These are phyloP conservation scores for Pimephales promelas DNA, from an alignment of 2,113 vertebrate species.

Conservation along the genomic window DNA sequence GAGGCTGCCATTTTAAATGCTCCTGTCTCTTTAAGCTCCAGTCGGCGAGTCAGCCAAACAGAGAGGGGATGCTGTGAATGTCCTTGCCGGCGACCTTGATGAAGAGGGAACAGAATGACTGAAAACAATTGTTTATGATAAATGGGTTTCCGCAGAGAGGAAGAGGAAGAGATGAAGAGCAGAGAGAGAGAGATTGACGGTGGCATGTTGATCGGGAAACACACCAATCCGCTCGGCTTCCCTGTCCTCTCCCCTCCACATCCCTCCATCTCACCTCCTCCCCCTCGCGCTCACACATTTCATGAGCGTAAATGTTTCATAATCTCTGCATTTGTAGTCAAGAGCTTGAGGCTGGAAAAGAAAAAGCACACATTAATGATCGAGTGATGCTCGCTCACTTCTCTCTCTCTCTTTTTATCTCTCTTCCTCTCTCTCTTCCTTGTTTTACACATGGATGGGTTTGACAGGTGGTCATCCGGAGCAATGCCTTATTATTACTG, in stretches of 20 bases:
- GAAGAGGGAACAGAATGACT: constrained; percentile 47
- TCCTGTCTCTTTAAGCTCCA: constrained; percentile 70
- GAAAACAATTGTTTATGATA: constrained; percentile 42
- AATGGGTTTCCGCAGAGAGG: not conserved
- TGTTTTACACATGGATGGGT: constrained; percentile 8
- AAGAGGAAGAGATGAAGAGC: not conserved
- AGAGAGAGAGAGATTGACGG: constrained; percentile 5
- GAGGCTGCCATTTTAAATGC: constrained; percentile 13
- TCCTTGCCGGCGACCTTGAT: constrained; percentile 74
- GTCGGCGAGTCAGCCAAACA: constrained; percentile 63
- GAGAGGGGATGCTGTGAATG: constrained; percentile 49
- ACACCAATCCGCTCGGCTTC: constrained; percentile 2
- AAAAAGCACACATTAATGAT: constrained; percentile 4
- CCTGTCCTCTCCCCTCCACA: not conserved
- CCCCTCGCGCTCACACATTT: constrained; percentile 43
- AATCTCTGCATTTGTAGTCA: constrained; percentile 55
- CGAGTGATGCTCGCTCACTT: not conserved
- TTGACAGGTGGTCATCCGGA: constrained; percentile 37
- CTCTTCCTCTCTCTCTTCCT: constrained; percentile 6
- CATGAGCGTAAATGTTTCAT: constrained; percentile 60
- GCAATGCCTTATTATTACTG: constrained; percentile 24
- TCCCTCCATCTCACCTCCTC: constrained; percentile 33
- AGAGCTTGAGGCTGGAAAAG: constrained; percentile 44
- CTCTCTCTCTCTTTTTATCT: not conserved
- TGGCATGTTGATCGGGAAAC: not conserved